Conservation (phyloP, 2,888 invertebrate species). For the Parnassius apollo region DNA sequence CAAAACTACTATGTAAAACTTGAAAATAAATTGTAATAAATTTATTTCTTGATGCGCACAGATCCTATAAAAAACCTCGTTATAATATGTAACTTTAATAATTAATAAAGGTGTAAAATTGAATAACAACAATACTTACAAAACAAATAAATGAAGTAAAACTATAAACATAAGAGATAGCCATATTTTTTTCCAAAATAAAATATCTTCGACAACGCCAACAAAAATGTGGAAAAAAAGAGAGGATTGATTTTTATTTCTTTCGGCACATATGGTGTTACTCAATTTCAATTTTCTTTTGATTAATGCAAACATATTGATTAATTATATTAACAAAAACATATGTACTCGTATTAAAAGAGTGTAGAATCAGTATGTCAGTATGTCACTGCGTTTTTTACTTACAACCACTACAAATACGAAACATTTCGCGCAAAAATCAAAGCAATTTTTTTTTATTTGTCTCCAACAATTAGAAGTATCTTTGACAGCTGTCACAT, state of each 20-base stretch:
- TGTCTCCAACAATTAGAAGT: no score
- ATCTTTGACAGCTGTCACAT: no score
- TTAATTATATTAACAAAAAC: neutral
- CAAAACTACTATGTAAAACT: constrained; percentile 45
- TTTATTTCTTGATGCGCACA: constrained; percentile 58
- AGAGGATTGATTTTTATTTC: constrained; percentile 48
- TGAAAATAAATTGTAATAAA: constrained; percentile 54
- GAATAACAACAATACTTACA: constrained; percentile 53
- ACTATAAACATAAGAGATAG: constrained; percentile 59
- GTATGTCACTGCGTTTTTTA: constrained; percentile 11
- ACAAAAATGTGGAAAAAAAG: constrained; percentile 52
- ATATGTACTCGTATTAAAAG: no score
- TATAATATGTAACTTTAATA: neutral
- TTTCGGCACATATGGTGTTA: constrained; percentile 46
- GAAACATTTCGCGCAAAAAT: no score
- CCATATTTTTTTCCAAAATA: constrained; percentile 71
- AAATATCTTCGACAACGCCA: constrained; percentile 65
- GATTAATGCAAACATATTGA: constrained; percentile 54
- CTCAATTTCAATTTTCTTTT: constrained; percentile 59
- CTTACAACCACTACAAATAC: neutral
- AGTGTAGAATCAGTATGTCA: no score
- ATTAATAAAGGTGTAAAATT: neutral
- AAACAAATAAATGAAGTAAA: constrained; percentile 54
- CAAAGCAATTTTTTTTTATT: no score
- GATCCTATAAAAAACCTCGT: constrained; percentile 48